phyloP scores from a whole-genome alignment of 2,113 vertebrate genomes.

The Istiophorus platypterus region DNA sequence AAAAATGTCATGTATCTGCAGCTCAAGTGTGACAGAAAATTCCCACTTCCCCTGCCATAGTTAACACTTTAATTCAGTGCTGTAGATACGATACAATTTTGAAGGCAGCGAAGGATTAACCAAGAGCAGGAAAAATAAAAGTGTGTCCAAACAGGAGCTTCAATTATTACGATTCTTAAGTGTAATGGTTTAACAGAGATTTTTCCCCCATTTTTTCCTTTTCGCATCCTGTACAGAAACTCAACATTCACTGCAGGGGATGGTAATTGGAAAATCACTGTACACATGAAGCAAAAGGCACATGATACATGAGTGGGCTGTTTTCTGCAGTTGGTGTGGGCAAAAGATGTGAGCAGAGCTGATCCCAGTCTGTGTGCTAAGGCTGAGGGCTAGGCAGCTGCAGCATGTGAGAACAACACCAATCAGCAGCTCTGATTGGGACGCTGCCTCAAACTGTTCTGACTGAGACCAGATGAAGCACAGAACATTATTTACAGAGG shows the following conservation, averaged over 20 bases:
- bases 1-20: background rate
- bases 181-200: background rate
- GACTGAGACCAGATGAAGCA: slow-evolving; percentile 88
- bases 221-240: slow-evolving; percentile 1
- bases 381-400: slow-evolving; percentile 39
- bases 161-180: background rate
- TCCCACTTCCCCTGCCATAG: background rate
- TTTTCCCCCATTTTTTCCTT: background rate
- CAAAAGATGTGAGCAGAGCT: slow-evolving; percentile 12
- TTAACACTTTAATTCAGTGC: background rate
- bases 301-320: background rate
- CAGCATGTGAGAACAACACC: slow-evolving; percentile 40
- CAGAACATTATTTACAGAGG: slow-evolving; percentile 83
- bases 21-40: background rate
- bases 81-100: background rate
- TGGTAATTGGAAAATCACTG: background rate
- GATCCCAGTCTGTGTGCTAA: background rate
- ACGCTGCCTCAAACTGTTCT: slow-evolving; percentile 69
- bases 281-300: background rate
- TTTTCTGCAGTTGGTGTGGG: background rate
- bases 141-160: background rate
- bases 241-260: background rate
- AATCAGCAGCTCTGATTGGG: slow-evolving; percentile 61
- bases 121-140: background rate
- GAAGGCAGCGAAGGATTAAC: background rate